Evolutionary conservation across 2,888 invertebrate genomes (phyloP), one percentile per base, ranked within the genome.

Genomic region (Arenicola marina): DNA sequence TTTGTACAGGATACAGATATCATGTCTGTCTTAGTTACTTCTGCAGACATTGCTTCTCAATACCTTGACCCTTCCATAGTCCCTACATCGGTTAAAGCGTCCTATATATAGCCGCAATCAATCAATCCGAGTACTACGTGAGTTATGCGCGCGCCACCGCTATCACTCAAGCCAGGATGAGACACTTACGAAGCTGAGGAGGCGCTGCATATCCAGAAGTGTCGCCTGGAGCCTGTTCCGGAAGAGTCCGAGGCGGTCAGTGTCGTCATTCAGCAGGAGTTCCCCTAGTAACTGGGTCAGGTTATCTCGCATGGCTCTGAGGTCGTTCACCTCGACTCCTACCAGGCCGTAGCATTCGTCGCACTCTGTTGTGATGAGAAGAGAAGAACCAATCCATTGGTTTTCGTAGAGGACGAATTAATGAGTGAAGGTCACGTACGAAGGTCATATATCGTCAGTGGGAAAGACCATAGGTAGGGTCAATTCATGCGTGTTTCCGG

Each of bases 321-420:
- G 58, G 28, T 56, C 51, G 21, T 61, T 51, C 4, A 74, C 70
- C 46, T 72, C 71, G 1, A 26, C 56, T 28, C 48, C 56, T 31
- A 75, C 71, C 26, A 75, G 67, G 1, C 48, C 55, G 56, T 74
- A 75, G 56, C 75, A 75, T 0, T 26, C 53, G 53, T 69, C 67
- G 62, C 75, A 75, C 26, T 62, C 75, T 75, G 69, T 44, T 43
- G 60, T 4, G n/a, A 48, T 38, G 21, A 46, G 21, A 26, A 29
- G 18, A 38, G 28, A 15, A 18, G 26, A 2, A 1, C 2, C 15
- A 48, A 1, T 48, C 11, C 4, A 26, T 46, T 21, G 46, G 11
- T 51, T 21, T 15, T 21, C 24, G 29, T 4, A 28, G 29, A n/a
- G 24, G 24, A 7, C 32, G 2, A 54, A 21, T 18, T 15, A 54